A percentile compares a stretch with the other conserved stretches of the same genome.
Conservation (phyloP, 2,113 vertebrate genomes). For the Lepus timidus region DNA sequence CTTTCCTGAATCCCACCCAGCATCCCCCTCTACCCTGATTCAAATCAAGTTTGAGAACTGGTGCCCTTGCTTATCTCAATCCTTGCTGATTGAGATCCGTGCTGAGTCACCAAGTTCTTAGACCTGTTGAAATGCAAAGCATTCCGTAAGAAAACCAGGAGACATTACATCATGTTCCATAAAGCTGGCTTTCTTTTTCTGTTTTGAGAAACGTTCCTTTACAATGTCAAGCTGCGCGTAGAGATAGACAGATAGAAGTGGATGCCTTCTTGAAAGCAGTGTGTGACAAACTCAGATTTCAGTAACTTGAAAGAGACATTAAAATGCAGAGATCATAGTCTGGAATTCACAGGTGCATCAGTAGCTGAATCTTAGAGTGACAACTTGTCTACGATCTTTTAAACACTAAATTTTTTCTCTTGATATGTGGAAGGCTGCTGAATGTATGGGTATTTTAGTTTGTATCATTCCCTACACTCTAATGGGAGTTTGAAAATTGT, state of each 20-base stretch:
- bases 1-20: not conserved
- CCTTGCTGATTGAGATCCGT: not conserved
- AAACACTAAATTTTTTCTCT: not conserved
- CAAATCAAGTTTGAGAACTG: not conserved
- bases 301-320: not conserved
- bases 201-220: slow-evolving; percentile 64
- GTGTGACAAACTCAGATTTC: slow-evolving; percentile 51
- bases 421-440: not conserved
- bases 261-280: slow-evolving; percentile 34
- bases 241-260: slow-evolving; percentile 56
- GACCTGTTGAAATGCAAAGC: slow-evolving; percentile 58
- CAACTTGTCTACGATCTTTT: not conserved
- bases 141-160: slow-evolving; percentile 36
- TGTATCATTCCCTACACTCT: not conserved
- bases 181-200: slow-evolving; percentile 45
- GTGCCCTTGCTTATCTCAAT: not conserved
- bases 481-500: not conserved
- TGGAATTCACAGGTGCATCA: not conserved
- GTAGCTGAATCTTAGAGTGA: not conserved
- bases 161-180: slow-evolving; percentile 21
- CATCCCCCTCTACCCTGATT: not conserved
- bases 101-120: not conserved
- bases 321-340: slow-evolving; percentile 31
- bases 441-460: not conserved
- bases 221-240: slow-evolving; percentile 14